Conservation (phyloP, 2,113 vertebrate genomes). For the Ornithorhynchus anatinus region DNA sequence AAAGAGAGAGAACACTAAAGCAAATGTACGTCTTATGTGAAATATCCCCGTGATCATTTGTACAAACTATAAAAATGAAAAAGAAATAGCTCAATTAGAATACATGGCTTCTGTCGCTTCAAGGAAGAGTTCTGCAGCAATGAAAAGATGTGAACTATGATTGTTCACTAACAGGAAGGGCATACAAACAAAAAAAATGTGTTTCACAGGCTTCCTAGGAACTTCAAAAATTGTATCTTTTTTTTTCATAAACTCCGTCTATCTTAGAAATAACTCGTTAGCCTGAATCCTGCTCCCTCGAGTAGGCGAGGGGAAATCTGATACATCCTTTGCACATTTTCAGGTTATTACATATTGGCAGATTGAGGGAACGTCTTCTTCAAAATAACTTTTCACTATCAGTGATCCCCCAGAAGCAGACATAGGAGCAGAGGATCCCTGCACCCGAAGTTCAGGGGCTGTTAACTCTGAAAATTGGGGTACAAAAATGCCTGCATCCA, state of each 20-base stretch:
- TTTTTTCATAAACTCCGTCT: no score
- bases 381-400: neutral
- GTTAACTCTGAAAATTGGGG: no score
- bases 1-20: slow-evolving; percentile 59
- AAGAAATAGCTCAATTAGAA: slow-evolving; percentile 36
- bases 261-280: no score
- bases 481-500: no score
- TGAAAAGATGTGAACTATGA: slow-evolving; percentile 37
- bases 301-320: no score
- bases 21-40: slow-evolving; percentile 52
- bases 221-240: slow-evolving; percentile 40
- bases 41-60: slow-evolving; percentile 23
- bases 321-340: no score
- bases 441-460: no score
- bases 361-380: neutral
- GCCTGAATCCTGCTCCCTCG: no score
- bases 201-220: slow-evolving; percentile 37
- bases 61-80: slow-evolving; percentile 31
- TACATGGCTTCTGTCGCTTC: slow-evolving; percentile 4
- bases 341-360: no score
- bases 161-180: slow-evolving; percentile 40
- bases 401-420: no score
- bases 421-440: no score
- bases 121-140: neutral
- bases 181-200: slow-evolving; percentile 11